phyloP scores from a whole-genome alignment of 2,888 invertebrate species.

The Dryadula phaetusa region DNA sequence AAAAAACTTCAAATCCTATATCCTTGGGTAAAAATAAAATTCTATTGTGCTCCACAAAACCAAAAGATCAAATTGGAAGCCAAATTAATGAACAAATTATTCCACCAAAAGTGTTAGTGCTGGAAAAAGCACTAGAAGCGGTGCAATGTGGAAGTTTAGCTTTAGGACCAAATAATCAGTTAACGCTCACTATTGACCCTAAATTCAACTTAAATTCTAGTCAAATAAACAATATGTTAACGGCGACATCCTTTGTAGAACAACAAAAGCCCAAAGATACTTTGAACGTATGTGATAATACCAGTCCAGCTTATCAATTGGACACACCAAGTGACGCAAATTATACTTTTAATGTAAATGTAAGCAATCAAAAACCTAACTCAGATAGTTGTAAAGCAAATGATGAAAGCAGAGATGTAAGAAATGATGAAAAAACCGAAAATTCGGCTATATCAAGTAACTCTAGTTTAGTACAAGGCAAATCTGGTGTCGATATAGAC shows the following conservation, averaged over 20 bases:
- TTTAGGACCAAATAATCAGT: constrained; percentile 53
- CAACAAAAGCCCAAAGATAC: constrained; percentile 44
- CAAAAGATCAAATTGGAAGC: constrained; percentile 39
- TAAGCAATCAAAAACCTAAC: not conserved
- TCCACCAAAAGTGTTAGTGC: constrained; percentile 34
- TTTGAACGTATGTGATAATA: not conserved
- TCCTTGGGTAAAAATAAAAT: constrained; percentile 70
- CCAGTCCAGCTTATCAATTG: not conserved
- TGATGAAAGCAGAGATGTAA: not conserved
- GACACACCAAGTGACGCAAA: not conserved
- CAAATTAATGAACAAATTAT: constrained; percentile 2
- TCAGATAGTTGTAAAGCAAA: not conserved
- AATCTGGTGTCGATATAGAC: not conserved
- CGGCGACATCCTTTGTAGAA: constrained; percentile 51
- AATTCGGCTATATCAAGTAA: not conserved
- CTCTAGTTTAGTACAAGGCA: not conserved
- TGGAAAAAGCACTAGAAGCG: constrained; percentile 40
- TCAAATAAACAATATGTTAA: constrained; percentile 52
- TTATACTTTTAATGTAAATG: not conserved
- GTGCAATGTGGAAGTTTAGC: constrained; percentile 56
- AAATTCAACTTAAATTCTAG: constrained; percentile 46
- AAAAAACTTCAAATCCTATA: constrained; percentile 52
- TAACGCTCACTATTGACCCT: constrained; percentile 53
- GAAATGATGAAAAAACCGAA: not conserved
- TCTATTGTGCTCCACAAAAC: constrained; percentile 65